A percentile compares a stretch with the other conserved stretches of the same genome.
Evolutionary conservation across 2,797 vertebrate genomes (phyloP).

Genomic region (Gymnoscopelus braueri): DNA sequence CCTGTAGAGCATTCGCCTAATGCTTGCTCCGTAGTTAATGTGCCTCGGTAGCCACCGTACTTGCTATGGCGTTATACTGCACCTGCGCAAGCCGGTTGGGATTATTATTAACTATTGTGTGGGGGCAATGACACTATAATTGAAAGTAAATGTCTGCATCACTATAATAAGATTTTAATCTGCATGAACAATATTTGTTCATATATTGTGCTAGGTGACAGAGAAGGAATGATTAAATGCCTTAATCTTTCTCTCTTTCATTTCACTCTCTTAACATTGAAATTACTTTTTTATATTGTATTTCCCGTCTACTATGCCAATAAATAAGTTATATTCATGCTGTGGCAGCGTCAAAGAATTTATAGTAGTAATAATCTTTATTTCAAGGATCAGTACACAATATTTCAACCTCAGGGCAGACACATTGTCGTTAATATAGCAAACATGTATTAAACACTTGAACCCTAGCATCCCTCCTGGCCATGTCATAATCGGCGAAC

Average conservation of each 20-base stretch:
- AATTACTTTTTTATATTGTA: slow-evolving; percentile 1
- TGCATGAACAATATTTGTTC: slow-evolving; percentile 4
- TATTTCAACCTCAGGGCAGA: slow-evolving; percentile 1
- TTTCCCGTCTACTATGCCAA: not conserved
- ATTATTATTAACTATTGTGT: not conserved
- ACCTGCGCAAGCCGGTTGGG: no score
- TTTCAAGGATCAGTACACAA: not conserved
- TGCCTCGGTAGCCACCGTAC: no score
- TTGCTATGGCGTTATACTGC: no score
- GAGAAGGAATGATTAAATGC: not conserved
- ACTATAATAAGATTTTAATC: slow-evolving; percentile 1
- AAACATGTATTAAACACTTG: not conserved
- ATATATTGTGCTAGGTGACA: not conserved
- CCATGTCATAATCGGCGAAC: no score
- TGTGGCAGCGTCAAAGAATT: slow-evolving; percentile 20
- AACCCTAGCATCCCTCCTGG: no score
- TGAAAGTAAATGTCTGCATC: not conserved
- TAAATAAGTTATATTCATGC: not conserved
- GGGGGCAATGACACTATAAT: slow-evolving; percentile 5
- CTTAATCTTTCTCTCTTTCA: not conserved
- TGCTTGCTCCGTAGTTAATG: no score
- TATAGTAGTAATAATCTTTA: slow-evolving; percentile 18
- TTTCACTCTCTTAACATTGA: not conserved
- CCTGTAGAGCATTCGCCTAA: no score
- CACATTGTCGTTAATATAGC: slow-evolving; percentile 8